Evolutionary conservation across 1,140 invertebrate genomes (phyloP).

Genomic region (Heliconius melpomene): DNA sequence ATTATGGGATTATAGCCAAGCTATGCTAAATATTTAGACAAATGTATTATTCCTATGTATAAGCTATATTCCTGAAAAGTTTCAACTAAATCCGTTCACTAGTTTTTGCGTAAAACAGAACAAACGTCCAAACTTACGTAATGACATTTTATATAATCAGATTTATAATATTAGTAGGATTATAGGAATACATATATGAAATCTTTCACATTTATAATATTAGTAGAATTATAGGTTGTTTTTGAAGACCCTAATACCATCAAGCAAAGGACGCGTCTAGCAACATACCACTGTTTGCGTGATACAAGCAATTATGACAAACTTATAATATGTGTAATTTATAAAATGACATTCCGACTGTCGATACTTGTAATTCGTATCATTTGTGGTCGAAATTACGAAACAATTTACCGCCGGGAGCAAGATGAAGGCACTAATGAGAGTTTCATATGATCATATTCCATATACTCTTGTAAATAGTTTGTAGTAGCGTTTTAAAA

Average conservation of each 20-base stretch:
- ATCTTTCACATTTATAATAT: neutral
- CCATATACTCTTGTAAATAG: neutral
- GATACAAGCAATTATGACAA: constrained; percentile 61
- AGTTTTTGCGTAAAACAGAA: too few relatives aligned
- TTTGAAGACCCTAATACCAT: neutral
- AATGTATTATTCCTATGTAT: too few relatives aligned
- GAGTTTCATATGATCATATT: neutral
- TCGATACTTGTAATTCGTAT: constrained; percentile 55
- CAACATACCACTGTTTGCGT: constrained; percentile 62
- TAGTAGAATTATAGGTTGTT: neutral
- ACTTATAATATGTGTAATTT: constrained; percentile 65
- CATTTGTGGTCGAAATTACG: constrained; percentile 66
- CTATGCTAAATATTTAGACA: too few relatives aligned
- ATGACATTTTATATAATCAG: too few relatives aligned
- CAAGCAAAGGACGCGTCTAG: constrained; percentile 17
- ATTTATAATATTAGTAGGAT: too few relatives aligned
- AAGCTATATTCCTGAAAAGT: too few relatives aligned
- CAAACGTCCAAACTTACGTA: too few relatives aligned
- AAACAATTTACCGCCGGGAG: constrained; percentile 56
- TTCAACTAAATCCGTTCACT: too few relatives aligned
- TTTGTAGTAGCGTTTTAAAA: neutral
- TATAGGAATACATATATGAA: too few relatives aligned
- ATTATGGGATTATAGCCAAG: too few relatives aligned
- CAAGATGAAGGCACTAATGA: constrained; percentile 23
- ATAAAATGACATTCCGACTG: constrained; percentile 72